phyloP scores from a whole-genome alignment of 2,888 invertebrate genomes.

The Drosophila merina region DNA sequence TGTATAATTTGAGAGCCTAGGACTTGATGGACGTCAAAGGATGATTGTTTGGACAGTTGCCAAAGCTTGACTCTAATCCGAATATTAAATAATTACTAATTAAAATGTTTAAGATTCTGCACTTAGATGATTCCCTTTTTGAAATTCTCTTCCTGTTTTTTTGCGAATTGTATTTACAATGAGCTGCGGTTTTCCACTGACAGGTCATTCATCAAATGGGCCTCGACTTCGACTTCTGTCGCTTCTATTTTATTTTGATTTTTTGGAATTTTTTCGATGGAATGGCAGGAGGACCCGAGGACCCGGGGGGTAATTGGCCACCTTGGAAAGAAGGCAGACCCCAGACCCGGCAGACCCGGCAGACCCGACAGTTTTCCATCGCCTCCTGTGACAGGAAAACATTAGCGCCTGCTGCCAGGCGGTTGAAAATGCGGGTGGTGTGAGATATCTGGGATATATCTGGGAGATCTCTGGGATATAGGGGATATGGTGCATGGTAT shows the following conservation, averaged over 20 bases:
- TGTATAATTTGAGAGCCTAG: too few species aligned
- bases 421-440: constrained; percentile 19
- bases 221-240: constrained; percentile 36
- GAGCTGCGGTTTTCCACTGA: constrained; percentile 49
- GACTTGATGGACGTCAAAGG: too few species aligned
- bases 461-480: constrained; percentile 14
- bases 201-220: constrained; percentile 73
- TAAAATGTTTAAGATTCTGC: too few species aligned
- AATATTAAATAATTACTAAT: too few species aligned
- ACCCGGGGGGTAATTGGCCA: constrained; percentile 65
- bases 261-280: not conserved
- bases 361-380: not conserved
- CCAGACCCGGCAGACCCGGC: not conserved
- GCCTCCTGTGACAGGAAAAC: constrained; percentile 60
- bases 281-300: not conserved
- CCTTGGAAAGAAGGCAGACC: constrained; percentile 9
- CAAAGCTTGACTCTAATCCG: too few species aligned
- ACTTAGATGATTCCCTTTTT: too few species aligned
- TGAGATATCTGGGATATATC: not conserved
- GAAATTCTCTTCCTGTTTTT: not conserved
- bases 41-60: too few species aligned
- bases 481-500: not conserved
- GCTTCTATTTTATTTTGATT: not conserved
- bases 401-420: constrained; percentile 54
- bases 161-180: constrained; percentile 5